phyloP scores from a whole-genome alignment of 2,797 vertebrate species.

The Sebastes oblongus region DNA sequence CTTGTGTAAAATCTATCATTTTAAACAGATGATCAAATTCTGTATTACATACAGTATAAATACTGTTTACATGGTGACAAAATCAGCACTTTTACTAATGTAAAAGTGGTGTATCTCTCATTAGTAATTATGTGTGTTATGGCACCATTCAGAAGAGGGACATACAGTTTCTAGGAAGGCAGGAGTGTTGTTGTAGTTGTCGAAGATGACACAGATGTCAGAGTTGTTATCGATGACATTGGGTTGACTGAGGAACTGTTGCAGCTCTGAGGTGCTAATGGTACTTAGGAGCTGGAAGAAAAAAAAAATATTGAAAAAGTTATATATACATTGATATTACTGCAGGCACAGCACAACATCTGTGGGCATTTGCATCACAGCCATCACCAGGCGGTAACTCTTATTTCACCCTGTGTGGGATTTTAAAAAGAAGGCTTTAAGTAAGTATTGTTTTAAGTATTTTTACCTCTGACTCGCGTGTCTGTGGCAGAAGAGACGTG shows the following conservation, averaged over 20 bases:
- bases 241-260: conserved; percentile 57
- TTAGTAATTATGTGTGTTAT: background rate
- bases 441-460: background rate
- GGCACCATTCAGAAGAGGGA: background rate
- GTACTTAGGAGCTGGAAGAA: conserved; percentile 65
- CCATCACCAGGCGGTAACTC: background rate
- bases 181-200: conserved; percentile 62
- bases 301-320: background rate
- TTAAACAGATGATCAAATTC: background rate
- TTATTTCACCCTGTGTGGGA: background rate
- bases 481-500: conserved; percentile 61
- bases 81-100: background rate
- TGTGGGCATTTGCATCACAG: background rate
- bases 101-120: background rate
- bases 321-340: background rate
- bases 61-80: background rate
- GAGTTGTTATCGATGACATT: conserved; percentile 24
- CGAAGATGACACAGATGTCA: conserved; percentile 65
- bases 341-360: background rate
- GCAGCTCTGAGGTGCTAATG: conserved; percentile 61
- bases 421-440: background rate
- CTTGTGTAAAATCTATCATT: background rate
- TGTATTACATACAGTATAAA: background rate
- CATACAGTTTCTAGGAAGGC: conserved; percentile 70
- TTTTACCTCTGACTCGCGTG: conserved; percentile 58